Evolutionary conservation across 2,797 vertebrate species (phyloP).

Genomic region (Platyrinchus mystaceus): DNA sequence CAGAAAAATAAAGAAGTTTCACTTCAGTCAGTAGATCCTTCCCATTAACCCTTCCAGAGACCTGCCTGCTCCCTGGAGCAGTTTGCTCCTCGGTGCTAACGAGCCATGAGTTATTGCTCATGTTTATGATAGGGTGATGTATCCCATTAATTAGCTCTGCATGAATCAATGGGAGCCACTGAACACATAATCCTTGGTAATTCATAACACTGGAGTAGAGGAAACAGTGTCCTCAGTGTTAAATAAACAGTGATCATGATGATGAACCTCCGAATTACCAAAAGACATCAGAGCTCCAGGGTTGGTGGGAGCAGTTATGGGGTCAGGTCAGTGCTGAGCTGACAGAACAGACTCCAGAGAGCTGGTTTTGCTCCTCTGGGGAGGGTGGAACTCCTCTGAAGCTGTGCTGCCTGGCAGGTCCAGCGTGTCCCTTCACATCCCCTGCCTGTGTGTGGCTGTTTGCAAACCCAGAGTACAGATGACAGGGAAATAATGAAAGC

Average conservation of each 20-base stretch:
- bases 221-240: background rate
- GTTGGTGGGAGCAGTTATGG: background rate
- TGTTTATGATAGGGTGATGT: background rate
- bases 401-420: rapidly evolving
- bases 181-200: background rate
- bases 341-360: background rate
- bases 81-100: background rate
- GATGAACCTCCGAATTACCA: background rate
- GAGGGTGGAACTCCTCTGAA: background rate
- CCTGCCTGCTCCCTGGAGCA: background rate
- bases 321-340: background rate
- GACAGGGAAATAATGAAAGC: conserved; percentile 21
- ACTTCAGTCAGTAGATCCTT: background rate
- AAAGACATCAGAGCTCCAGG: background rate
- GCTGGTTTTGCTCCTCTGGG: background rate
- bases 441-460: background rate
- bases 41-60: background rate
- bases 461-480: background rate
- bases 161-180: conserved; percentile 2
- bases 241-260: background rate
- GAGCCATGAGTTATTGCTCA: background rate
- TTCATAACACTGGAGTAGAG: background rate
- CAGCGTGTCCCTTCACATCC: background rate
- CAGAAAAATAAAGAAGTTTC: background rate
- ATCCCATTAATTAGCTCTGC: conserved; percentile 20